A percentile compares a stretch with the other conserved stretches of the same genome.
phyloP scores from a whole-genome alignment of 2,797 vertebrate genomes.

The Falco novaeseelandiae region DNA sequence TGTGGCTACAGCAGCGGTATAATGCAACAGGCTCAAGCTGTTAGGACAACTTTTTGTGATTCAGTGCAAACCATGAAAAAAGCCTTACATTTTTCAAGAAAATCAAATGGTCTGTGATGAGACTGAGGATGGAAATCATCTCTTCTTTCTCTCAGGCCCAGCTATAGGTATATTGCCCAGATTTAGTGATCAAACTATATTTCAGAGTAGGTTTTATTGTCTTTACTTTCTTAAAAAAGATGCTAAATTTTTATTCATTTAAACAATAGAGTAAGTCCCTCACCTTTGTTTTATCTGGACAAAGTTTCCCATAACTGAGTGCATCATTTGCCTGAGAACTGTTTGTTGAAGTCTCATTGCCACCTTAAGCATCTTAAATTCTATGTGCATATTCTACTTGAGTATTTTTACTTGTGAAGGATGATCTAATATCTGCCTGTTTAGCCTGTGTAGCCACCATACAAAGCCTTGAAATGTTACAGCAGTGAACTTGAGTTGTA shows the following conservation, averaged over 20 bases:
- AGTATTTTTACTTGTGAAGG: not conserved
- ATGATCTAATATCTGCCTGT: not conserved
- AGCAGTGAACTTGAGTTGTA: not conserved
- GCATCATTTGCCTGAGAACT: not conserved
- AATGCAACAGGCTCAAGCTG: conserved; percentile 19
- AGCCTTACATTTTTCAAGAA: not conserved
- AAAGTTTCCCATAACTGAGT: not conserved
- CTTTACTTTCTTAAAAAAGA: not conserved
- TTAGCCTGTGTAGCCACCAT: not conserved
- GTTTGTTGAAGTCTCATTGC: not conserved
- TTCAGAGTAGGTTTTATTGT: not conserved
- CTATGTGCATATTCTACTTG: not conserved
- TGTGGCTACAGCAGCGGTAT: not conserved
- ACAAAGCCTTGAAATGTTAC: not conserved
- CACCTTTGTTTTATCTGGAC: not conserved
- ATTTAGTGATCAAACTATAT: not conserved
- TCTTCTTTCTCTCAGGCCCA: not conserved
- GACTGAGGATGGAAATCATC: not conserved
- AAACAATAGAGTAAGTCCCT: not conserved
- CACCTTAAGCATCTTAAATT: not conserved
- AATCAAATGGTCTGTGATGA: not conserved
- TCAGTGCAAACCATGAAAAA: not conserved
- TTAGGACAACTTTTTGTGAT: not conserved
- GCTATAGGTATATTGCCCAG: not conserved
- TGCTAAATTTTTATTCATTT: not conserved